Percentiles rank a stretch among this genome's conserved stretches.
Conservation (phyloP, 2,113 vertebrate genomes). For the Cyprinus carpio region DNA sequence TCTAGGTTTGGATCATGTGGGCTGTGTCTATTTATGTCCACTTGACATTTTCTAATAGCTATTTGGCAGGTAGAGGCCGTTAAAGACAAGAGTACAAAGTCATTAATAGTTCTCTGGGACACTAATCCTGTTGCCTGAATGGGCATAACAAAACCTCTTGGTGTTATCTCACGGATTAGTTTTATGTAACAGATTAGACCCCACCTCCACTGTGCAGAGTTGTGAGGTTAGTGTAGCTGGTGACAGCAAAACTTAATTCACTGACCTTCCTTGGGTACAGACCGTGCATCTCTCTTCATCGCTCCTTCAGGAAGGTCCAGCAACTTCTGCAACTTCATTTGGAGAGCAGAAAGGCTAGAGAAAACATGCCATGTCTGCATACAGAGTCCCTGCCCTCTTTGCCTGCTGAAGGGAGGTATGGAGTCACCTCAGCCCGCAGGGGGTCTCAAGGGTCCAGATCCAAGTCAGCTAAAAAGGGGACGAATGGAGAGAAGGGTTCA, state of each 20-base stretch:
- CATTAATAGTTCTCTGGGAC: constrained; percentile 21
- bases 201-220: not conserved
- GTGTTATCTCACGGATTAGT: constrained; percentile 61
- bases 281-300: not conserved
- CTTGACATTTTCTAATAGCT: constrained; percentile 22
- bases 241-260: constrained; percentile 26
- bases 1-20: not conserved
- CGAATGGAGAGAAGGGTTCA: not conserved
- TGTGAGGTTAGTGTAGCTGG: not conserved
- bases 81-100: not conserved
- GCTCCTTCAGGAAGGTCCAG: not conserved
- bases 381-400: constrained; percentile 39
- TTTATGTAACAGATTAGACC: constrained; percentile 46
- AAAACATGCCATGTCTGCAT: constrained; percentile 61
- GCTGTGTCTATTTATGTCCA: constrained; percentile 13
- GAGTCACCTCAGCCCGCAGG: not conserved
- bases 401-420: not conserved
- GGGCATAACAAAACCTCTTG: not conserved
- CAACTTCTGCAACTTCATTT: not conserved
- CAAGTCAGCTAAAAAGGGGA: constrained; percentile 32
- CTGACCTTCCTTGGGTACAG: not conserved
- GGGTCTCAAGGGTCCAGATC: constrained; percentile 6
- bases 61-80: not conserved
- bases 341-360: not conserved
- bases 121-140: constrained; percentile 37